Evolutionary conservation across 2,113 vertebrate species (phyloP).

Genomic region (Apodemus sylvaticus): DNA sequence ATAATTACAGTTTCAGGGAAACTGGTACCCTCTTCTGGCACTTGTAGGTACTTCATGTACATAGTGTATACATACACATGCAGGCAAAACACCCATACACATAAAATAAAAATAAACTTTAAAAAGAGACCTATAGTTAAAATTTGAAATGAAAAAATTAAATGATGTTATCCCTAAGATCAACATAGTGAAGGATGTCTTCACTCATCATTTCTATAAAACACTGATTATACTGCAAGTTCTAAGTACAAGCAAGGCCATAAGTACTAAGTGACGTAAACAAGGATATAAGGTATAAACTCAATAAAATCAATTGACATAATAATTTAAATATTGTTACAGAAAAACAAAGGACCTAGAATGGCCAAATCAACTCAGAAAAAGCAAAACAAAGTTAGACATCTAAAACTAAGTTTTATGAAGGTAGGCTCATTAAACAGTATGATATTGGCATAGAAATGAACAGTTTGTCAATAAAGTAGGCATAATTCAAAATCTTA

Average conservation of each 20-base stretch:
- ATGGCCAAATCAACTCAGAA: background rate
- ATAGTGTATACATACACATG: too few species aligned
- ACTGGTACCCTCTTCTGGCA: too few species aligned
- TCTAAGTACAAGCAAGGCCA: slow-evolving; percentile 20
- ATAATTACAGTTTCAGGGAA: too few species aligned
- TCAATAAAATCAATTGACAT: background rate
- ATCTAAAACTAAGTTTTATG: background rate
- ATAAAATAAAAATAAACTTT: background rate
- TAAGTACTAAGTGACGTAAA: background rate
- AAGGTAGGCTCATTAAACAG: background rate
- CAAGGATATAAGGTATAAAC: background rate
- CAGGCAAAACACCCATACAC: too few species aligned
- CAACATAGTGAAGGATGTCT: background rate
- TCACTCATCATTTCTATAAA: background rate
- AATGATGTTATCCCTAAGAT: background rate
- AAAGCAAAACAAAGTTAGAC: slow-evolving; percentile 27
- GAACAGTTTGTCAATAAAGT: background rate
- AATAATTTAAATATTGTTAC: background rate
- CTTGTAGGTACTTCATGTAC: too few species aligned
- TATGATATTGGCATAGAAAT: background rate
- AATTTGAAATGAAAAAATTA: background rate
- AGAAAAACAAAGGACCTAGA: slow-evolving; percentile 10
- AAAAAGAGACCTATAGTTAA: background rate
- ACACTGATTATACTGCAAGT: background rate
- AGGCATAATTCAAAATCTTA: background rate